A percentile compares a stretch with the other conserved stretches of the same genome.
Conservation (phyloP, 2,888 invertebrate species). For the Phyllotreta striolata region DNA sequence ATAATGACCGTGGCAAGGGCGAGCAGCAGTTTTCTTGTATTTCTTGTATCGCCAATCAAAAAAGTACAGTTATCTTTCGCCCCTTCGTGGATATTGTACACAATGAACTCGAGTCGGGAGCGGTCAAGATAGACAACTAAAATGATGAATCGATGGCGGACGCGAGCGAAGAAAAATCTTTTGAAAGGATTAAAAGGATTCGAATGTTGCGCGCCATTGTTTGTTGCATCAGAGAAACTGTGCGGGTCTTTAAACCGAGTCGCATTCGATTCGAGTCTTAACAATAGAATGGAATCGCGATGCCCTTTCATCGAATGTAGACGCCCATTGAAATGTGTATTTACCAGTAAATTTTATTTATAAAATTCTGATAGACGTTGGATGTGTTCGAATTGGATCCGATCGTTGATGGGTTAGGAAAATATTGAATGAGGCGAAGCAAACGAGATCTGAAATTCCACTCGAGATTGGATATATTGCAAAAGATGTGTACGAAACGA, state of each 20-base stretch:
- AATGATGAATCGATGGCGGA: conserved; percentile 36
- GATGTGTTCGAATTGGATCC: too few relatives aligned
- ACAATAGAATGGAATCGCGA: neutral
- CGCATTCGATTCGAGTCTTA: neutral
- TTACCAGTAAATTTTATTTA: too few relatives aligned
- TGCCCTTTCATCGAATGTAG: too few relatives aligned
- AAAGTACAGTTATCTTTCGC: conserved; percentile 11
- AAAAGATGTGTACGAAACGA: too few relatives aligned
- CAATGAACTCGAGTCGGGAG: conserved; percentile 30
- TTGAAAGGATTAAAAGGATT: conserved; percentile 30
- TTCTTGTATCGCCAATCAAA: conserved; percentile 27
- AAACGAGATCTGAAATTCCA: too few relatives aligned
- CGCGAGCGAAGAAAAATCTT: conserved; percentile 23
- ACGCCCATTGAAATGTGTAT: too few relatives aligned
- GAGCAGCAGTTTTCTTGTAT: conserved; percentile 2
- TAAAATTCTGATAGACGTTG: too few relatives aligned
- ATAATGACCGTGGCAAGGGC: conserved; percentile 18
- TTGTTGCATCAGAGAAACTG: conserved; percentile 20
- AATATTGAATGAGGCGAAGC: too few relatives aligned
- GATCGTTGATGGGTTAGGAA: too few relatives aligned
- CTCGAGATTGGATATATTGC: too few relatives aligned
- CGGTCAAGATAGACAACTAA: conserved; percentile 29
- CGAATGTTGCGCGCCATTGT: conserved; percentile 26
- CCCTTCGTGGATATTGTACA: conserved; percentile 17
- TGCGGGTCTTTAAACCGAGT: neutral